A percentile compares a stretch with the other conserved stretches of the same genome.
Conservation (phyloP, 1,140 invertebrate species). For the Drosophila burlai region DNA sequence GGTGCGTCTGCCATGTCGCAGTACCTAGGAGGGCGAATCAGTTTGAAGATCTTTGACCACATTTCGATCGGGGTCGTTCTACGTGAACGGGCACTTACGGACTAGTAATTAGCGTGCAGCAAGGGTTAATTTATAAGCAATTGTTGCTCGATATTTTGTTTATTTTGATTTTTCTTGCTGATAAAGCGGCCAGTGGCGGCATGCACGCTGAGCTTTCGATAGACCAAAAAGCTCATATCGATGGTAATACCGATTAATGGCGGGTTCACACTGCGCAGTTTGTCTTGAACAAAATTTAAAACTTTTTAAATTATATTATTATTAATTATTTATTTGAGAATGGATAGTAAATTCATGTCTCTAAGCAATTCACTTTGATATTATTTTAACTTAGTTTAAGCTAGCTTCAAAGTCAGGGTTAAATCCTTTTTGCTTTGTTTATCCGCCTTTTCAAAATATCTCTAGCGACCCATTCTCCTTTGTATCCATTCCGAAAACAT, state of each 20-base stretch:
- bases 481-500: conserved; percentile 45
- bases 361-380: neutral
- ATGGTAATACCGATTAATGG: neutral
- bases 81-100: conserved; percentile 12
- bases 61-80: neutral
- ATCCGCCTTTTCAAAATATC: too few species aligned
- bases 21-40: conserved; percentile 1
- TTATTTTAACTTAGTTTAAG: neutral
- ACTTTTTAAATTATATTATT: neutral
- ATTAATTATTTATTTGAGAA: neutral
- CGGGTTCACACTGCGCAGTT: neutral
- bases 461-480: conserved; percentile 14
- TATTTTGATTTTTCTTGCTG: conserved; percentile 31
- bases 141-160: conserved; percentile 1
- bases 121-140: conserved; percentile 17
- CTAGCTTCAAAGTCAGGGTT: neutral
- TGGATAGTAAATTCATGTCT: neutral
- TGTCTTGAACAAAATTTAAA: neutral
- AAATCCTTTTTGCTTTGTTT: neutral
- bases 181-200: conserved; percentile 14
- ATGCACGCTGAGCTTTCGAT: neutral
- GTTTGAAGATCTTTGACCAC: conserved; percentile 3
- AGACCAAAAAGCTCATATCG: conserved; percentile 5
- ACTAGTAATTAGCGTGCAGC: conserved; percentile 6
- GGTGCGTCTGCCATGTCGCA: conserved; percentile 22